These are phyloP conservation scores for Pogonocichla stellata DNA, from an alignment of 2,113 vertebrate genomes.

Conservation along the genomic window DNA sequence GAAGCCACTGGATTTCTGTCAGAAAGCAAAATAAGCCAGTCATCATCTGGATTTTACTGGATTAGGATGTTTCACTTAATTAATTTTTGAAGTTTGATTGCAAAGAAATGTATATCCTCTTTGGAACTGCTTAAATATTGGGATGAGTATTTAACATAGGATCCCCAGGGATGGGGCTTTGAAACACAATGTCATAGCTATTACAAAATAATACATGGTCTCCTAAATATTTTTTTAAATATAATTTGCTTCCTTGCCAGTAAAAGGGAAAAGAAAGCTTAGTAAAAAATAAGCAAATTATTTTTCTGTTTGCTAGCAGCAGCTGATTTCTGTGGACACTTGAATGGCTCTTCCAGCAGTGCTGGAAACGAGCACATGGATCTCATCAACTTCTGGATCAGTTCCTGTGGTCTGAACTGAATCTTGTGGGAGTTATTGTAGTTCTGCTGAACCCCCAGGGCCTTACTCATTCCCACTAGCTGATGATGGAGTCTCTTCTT, in stretches of 20 bases:
- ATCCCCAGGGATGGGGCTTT: neutral
- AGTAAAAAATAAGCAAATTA: neutral
- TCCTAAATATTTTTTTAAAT: neutral
- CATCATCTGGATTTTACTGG: neutral
- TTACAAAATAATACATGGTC: neutral
- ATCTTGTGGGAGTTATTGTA: neutral
- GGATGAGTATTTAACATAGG: neutral
- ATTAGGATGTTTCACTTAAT: neutral
- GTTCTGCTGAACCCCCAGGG: neutral
- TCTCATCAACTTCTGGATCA: neutral
- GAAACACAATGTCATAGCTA: neutral
- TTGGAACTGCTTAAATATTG: neutral
- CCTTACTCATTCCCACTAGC: neutral
- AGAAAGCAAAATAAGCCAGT: neutral
- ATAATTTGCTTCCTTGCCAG: neutral
- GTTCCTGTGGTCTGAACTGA: neutral
- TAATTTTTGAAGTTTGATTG: neutral
- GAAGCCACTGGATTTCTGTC: neutral
- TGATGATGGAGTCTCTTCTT: neutral
- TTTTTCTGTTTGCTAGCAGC: neutral
- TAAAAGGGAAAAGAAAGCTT: neutral
- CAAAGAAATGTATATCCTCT: neutral
- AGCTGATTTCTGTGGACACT: neutral
- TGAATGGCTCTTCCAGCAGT: neutral
- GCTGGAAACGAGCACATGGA: neutral